Conservation (phyloP, 2,113 vertebrate genomes). For the Tiliqua scincoides region DNA sequence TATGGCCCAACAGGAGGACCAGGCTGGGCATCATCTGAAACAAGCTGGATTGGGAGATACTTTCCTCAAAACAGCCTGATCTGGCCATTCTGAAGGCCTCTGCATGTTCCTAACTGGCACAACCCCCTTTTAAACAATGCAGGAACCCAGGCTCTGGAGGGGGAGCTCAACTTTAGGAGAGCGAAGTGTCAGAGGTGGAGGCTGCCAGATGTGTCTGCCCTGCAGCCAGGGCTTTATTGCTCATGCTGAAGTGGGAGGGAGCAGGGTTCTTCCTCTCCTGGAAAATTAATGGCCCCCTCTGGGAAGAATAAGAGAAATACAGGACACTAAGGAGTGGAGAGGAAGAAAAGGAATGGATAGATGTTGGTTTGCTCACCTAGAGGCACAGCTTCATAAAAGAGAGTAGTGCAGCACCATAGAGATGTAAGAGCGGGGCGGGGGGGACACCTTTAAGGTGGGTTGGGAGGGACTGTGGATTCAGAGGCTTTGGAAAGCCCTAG, state of each 20-base stretch:
- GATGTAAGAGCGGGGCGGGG: neutral
- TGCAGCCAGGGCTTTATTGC: slow-evolving; percentile 13
- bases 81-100: neutral
- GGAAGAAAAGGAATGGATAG: neutral
- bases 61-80: neutral
- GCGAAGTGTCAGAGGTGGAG: neutral
- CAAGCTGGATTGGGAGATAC: neutral
- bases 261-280: neutral
- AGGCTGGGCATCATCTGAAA: neutral
- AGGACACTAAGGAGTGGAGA: neutral
- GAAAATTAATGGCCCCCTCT: slow-evolving; percentile 18
- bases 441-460: neutral
- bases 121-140: neutral
- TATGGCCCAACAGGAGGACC: neutral
- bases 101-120: neutral
- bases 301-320: neutral
- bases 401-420: slow-evolving; percentile 21
- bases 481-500: neutral
- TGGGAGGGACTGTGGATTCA: neutral
- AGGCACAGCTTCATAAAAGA: neutral
- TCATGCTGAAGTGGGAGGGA: slow-evolving; percentile 5
- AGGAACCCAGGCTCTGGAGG: neutral
- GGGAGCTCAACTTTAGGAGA: neutral
- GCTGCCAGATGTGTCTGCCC: slow-evolving; percentile 24
- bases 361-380: neutral